Evolutionary conservation across 2,113 vertebrate genomes (phyloP).

Genomic region (Callipepla californica): DNA sequence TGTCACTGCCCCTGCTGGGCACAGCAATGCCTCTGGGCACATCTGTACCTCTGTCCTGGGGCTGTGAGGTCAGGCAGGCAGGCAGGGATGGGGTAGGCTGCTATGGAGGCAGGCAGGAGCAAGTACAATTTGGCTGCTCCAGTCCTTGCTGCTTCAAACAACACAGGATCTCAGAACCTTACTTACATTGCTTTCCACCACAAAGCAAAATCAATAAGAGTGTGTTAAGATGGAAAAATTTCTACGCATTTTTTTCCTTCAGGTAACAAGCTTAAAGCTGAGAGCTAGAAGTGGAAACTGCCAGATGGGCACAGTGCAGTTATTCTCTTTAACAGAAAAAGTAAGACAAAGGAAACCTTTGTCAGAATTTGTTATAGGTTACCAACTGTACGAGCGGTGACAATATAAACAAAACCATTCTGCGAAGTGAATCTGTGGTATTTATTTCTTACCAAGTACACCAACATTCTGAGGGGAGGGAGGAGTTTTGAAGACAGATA

Average conservation of each 20-base stretch:
- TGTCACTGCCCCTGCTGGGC: background rate
- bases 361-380: background rate
- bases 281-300: background rate
- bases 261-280: background rate
- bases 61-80: background rate
- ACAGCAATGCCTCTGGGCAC: fast-evolving
- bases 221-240: background rate
- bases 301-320: background rate
- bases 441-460: background rate
- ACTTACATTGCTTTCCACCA: fast-evolving
- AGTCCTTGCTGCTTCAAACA: background rate
- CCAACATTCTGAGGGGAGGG: fast-evolving
- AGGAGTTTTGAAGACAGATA: background rate
- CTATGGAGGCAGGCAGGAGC: background rate
- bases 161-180: background rate
- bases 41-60: background rate
- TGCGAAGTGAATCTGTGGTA: background rate
- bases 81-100: background rate
- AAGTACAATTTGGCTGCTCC: background rate
- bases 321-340: background rate
- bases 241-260: background rate
- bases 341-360: background rate
- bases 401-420: background rate
- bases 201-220: background rate
- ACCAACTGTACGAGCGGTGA: background rate